Evolutionary conservation across 2,797 vertebrate genomes (phyloP).

Genomic region (Schizopygopsis malacanthus): DNA sequence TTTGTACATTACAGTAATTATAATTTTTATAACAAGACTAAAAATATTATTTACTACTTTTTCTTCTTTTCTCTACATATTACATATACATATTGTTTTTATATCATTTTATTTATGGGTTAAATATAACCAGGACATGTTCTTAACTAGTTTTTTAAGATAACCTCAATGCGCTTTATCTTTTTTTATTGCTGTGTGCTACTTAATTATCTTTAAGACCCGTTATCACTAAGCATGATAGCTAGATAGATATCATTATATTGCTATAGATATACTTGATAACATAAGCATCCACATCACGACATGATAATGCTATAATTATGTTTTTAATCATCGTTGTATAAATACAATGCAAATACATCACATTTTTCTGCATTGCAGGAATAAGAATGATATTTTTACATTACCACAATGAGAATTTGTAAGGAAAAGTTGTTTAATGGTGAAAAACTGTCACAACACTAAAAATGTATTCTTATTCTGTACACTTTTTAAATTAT

Average conservation of each 20-base stretch:
- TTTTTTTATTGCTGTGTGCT: neutral
- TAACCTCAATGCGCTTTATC: neutral
- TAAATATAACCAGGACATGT: neutral
- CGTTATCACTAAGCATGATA: neutral
- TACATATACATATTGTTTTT: neutral
- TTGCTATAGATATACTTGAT: neutral
- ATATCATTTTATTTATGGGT: neutral
- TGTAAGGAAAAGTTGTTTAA: too few relatives aligned
- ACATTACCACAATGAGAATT: too few relatives aligned
- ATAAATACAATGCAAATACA: too few relatives aligned
- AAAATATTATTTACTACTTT: neutral
- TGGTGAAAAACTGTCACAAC: too few relatives aligned
- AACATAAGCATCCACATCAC: too few relatives aligned
- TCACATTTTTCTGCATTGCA: neutral
- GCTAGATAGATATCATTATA: neutral
- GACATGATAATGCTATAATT: too few relatives aligned
- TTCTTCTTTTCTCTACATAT: neutral
- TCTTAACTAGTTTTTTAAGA: neutral
- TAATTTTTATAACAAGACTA: neutral
- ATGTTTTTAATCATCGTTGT: too few relatives aligned
- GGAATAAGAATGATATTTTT: neutral
- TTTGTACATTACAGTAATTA: neutral
- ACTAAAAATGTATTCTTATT: too few relatives aligned
- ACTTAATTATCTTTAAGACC: neutral
- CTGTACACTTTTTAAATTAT: neutral